Evolutionary conservation across 2,113 vertebrate genomes (phyloP).

Genomic region (Sinosuthora webbiana): DNA sequence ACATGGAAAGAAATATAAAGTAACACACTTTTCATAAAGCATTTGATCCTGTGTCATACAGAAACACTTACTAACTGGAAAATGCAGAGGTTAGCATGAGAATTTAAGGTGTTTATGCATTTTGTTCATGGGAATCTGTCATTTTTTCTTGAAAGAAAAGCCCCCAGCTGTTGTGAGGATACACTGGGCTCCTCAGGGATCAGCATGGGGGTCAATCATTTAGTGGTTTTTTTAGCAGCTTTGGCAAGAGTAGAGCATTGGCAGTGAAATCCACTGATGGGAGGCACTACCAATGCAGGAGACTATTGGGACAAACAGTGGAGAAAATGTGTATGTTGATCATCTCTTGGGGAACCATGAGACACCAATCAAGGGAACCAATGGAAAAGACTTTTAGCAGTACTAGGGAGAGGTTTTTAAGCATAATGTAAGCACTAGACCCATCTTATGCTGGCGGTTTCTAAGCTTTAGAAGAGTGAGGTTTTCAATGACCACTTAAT

Average conservation of each 20-base stretch:
- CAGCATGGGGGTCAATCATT: neutral
- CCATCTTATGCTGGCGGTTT: neutral
- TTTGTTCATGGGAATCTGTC: neutral
- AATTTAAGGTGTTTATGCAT: neutral
- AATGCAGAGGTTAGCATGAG: neutral
- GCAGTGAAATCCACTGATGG: neutral
- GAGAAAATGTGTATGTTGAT: neutral
- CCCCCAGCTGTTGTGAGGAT: neutral
- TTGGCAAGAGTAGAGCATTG: neutral
- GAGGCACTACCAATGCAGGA: neutral
- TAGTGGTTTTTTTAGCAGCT: neutral
- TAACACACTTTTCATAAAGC: neutral
- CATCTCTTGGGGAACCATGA: neutral
- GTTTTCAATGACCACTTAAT: neutral
- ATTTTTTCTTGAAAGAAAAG: neutral
- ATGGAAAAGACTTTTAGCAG: neutral
- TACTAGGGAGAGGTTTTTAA: neutral
- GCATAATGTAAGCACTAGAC: neutral
- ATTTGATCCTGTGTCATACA: neutral
- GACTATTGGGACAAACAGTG: neutral
- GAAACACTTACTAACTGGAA: neutral
- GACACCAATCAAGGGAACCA: neutral
- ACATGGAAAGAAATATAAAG: neutral
- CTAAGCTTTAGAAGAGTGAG: neutral
- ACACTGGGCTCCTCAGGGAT: neutral